A percentile compares a stretch with the other conserved stretches of the same genome.
phyloP scores from a whole-genome alignment of 2,888 invertebrate species.

The Eupeodes luniger region DNA sequence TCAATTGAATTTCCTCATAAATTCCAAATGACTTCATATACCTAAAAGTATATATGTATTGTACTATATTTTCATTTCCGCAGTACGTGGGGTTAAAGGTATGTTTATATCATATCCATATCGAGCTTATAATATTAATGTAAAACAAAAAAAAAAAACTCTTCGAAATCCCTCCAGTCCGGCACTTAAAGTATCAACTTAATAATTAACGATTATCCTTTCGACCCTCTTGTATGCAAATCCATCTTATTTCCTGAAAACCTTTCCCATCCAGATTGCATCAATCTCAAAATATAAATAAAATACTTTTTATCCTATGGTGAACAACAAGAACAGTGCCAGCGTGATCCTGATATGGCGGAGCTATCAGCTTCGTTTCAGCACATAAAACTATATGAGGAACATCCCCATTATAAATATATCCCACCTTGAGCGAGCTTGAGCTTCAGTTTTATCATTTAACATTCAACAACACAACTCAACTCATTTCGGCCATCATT shows the following conservation, averaged over 20 bases:
- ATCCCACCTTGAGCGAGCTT: slow-evolving; percentile 28
- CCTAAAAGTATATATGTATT: neutral
- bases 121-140: slow-evolving; percentile 2
- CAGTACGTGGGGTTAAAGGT: neutral
- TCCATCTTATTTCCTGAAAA: slow-evolving; percentile 51
- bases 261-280: slow-evolving; percentile 44
- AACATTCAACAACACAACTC: slow-evolving; percentile 19
- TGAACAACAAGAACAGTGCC: neutral
- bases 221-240: slow-evolving; percentile 68
- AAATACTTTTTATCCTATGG: slow-evolving; percentile 57
- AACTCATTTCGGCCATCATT: slow-evolving; percentile 71
- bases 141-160: neutral
- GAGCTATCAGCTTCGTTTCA: slow-evolving; percentile 4
- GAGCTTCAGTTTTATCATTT: too few species aligned
- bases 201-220: slow-evolving; percentile 74
- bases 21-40: neutral
- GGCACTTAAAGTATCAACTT: slow-evolving; percentile 69
- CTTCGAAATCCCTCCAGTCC: slow-evolving; percentile 48
- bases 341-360: too few species aligned
- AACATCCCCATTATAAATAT: neutral
- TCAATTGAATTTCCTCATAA: slow-evolving; percentile 23
- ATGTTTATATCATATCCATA: slow-evolving; percentile 38
- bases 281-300: slow-evolving; percentile 55
- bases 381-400: too few species aligned
- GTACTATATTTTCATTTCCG: slow-evolving; percentile 20